phyloP scores from a whole-genome alignment of 2,113 vertebrate species.

The Tupaia tana region DNA sequence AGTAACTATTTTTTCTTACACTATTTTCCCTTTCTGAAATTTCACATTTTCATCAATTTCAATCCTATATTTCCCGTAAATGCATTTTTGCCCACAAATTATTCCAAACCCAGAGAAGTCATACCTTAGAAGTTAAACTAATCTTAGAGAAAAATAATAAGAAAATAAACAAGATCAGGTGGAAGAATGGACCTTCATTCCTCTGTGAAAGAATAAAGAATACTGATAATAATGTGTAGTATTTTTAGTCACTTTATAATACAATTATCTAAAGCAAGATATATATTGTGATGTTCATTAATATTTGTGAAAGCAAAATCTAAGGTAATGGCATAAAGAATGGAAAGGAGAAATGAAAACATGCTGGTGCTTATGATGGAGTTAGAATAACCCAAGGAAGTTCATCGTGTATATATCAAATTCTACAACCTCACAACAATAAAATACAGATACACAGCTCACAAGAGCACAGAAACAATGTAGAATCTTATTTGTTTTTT shows the following conservation, averaged over 20 bases:
- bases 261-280: not conserved
- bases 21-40: not conserved
- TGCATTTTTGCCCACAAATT: not conserved
- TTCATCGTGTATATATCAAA: not conserved
- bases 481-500: not conserved
- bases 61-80: not conserved
- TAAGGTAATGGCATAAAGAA: not conserved
- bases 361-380: not conserved
- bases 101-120: conserved; percentile 20
- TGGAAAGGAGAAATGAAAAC: not conserved
- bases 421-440: not conserved
- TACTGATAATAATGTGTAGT: not conserved
- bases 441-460: not conserved
- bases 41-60: not conserved
- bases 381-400: not conserved
- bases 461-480: not conserved
- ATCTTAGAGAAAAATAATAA: not conserved
- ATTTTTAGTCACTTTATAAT: conserved; percentile 8
- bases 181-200: not conserved
- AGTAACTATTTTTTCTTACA: not conserved
- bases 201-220: not conserved
- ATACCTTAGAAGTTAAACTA: not conserved
- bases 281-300: not conserved
- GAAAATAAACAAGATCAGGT: not conserved
- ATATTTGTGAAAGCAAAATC: not conserved